Percentiles rank a stretch among this genome's conserved stretches.
These are phyloP conservation scores for Erebia ligea DNA, from an alignment of 2,888 invertebrate species.

Conservation along the genomic window DNA sequence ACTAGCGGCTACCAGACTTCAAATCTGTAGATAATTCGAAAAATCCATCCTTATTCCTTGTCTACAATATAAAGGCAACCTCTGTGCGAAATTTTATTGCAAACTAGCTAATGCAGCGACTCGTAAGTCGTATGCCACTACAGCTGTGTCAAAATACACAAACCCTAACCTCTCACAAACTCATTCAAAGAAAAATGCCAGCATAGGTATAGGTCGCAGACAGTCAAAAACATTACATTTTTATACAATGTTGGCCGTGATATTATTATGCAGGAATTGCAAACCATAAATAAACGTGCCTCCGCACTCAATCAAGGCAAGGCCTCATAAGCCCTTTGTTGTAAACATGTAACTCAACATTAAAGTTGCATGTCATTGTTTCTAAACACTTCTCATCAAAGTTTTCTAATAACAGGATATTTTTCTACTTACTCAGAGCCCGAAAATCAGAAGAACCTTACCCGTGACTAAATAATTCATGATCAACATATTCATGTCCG, in stretches of 20 bases:
- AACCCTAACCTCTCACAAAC: too few relatives aligned
- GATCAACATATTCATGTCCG: slow-evolving; percentile 97
- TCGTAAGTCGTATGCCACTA: too few relatives aligned
- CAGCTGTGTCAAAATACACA: too few relatives aligned
- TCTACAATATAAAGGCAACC: too few relatives aligned
- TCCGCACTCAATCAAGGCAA: not conserved
- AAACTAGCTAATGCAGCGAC: too few relatives aligned
- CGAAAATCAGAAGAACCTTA: slow-evolving; percentile 58
- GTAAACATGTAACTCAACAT: not conserved
- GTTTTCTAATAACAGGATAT: not conserved
- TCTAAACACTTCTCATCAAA: not conserved
- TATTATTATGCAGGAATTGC: not conserved
- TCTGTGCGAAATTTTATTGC: too few relatives aligned
- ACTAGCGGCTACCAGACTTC: not conserved
- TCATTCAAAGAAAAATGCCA: too few relatives aligned
- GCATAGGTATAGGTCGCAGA: too few relatives aligned
- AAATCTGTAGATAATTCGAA: too few relatives aligned
- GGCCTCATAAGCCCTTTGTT: not conserved
- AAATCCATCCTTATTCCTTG: too few relatives aligned
- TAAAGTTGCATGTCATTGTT: not conserved
- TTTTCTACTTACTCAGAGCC: not conserved
- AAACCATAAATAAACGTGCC: not conserved
- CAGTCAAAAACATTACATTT: not conserved
- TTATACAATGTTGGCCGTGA: not conserved
- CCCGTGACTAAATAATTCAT: slow-evolving; percentile 99